Evolutionary conservation across 1,140 invertebrate species (phyloP).

Genomic region (Phthorimaea operculella): DNA sequence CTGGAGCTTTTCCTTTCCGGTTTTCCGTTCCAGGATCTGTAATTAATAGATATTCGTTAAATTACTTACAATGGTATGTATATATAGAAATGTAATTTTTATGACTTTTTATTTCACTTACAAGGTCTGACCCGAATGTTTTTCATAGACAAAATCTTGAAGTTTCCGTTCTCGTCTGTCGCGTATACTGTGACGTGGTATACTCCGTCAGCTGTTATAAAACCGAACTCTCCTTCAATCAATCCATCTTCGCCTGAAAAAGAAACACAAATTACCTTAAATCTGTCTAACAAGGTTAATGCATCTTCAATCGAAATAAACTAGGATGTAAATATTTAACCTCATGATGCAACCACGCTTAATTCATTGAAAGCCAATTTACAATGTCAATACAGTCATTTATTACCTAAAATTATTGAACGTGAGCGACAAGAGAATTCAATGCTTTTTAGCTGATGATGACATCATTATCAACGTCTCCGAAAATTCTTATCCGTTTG

Average conservation of each 20-base stretch:
- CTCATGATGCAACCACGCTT: background rate
- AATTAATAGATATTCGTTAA: conserved; percentile 13
- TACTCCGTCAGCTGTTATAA: conserved; percentile 80
- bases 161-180: conserved; percentile 79
- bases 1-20: conserved; percentile 35
- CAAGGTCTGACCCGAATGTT: conserved; percentile 68
- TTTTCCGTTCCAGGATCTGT: conserved; percentile 34
- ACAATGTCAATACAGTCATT: background rate
- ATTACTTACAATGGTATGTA: too few species aligned
- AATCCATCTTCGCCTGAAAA: conserved; percentile 78
- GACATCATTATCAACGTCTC: conserved; percentile 2
- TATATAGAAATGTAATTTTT: too few species aligned
- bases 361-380: background rate
- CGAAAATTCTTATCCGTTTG: background rate
- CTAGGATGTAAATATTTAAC: background rate
- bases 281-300: background rate
- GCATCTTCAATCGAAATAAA: background rate
- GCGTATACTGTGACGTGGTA: conserved; percentile 83
- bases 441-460: background rate
- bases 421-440: too few species aligned
- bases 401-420: too few species aligned
- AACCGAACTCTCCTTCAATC: conserved; percentile 82
- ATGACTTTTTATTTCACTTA: conserved; percentile 27
- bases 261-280: conserved; percentile 5
- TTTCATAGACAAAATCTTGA: conserved; percentile 75